Evolutionary conservation across 2,797 vertebrate species (phyloP), one percentile per base, ranked within the genome.

Genomic region (Trachurus trachurus): DNA sequence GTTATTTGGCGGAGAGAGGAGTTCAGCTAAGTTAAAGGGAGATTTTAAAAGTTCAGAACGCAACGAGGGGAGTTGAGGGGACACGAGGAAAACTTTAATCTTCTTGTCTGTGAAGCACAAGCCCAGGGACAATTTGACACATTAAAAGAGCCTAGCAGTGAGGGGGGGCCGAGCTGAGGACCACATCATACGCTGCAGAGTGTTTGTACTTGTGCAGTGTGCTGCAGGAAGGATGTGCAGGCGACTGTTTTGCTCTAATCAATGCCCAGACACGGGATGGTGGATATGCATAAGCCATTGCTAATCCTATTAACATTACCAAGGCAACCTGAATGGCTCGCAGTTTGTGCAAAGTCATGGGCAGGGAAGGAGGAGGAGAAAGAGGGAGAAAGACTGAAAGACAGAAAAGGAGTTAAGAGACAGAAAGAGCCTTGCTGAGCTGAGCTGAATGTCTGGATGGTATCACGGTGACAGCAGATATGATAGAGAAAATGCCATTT

Each of bases 291-390:
- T 94, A 94, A 95, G 92, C 89, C 89, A 88, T 80, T 66, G 80
- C 90, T 95, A 95, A 95, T 95, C 94, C 93, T 94, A 94, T 95
- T 95, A 94, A 92, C 94, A 94, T 94, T 89, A 88, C 94, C 93
- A 92, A 90, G 94, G 92, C 90, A 94, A 95, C 94, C 89, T 93
- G 92, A 91, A 92, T 91, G 92, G 86, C 88, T 87, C 5, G 74
- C 83, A 81, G 87, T 93, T 93, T 93, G 86, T 83, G 88, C 91
- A 91, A 91, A 92, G 89, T 94, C 94, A 93, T 88, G 79, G 78
- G 85, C 81, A 82, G 59, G 59, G 63, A 72, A 71, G 71, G n/a
- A 80, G 69, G 71, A 54, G 68, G 60, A 80, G 74, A 71, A 86
- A 57, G 59, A 71, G 61, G 1, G 66, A 31, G 45, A 47, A 47